phyloP scores from a whole-genome alignment of 37 sponge, comb jelly and placozoan species.

The Ianthella basta region DNA sequence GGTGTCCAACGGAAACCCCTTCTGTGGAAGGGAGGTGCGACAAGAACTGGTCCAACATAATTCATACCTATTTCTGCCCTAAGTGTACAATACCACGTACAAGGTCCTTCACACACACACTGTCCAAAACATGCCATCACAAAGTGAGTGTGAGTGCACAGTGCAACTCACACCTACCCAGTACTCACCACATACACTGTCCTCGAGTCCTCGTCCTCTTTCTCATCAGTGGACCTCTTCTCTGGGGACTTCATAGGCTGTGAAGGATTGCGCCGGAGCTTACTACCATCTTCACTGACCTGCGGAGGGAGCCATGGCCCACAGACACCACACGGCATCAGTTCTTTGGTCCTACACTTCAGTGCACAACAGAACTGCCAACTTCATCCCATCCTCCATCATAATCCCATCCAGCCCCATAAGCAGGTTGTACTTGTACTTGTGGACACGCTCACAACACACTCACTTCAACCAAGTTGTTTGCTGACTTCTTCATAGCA shows the following conservation, averaged over 20 bases:
- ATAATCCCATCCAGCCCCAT: no score
- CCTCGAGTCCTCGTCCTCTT: constrained; percentile 48
- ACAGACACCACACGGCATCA: no score
- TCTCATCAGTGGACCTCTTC: constrained; percentile 37
- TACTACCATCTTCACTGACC: constrained; percentile 56
- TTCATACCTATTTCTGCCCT: no score
- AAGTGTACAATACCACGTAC: no score
- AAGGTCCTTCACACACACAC: no score
- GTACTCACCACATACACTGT: constrained; percentile 76
- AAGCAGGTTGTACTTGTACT: not conserved
- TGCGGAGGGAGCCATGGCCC: not conserved
- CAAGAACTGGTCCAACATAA: no score
- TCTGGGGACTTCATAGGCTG: constrained; percentile 35
- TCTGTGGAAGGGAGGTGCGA: constrained; percentile 48
- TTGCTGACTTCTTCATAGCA: constrained; percentile 66
- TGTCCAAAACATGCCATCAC: no score
- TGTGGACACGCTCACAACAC: constrained; percentile 17
- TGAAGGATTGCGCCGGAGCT: constrained; percentile 45
- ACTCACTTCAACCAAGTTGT: constrained; percentile 66
- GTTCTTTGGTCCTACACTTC: no score
- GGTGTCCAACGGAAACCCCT: constrained; percentile 73
- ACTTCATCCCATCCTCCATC: no score
- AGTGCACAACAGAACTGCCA: no score
- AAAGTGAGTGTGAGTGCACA: not conserved
- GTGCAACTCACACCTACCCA: not conserved